Base-by-base conservation (phyloP, 2,113 vertebrate species). In the Eulemur macaco region DNA sequence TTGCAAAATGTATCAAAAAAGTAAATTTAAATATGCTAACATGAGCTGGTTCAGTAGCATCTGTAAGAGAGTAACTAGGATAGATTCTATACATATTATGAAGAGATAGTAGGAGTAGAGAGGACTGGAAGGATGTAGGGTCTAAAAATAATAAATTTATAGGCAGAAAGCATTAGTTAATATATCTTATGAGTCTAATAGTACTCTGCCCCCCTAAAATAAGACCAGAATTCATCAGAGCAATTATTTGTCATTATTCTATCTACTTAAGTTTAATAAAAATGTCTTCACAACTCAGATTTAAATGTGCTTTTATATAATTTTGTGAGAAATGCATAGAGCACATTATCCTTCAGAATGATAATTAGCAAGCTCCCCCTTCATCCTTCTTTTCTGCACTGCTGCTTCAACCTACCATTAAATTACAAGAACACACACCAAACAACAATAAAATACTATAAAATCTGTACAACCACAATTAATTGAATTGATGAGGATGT, bases 251-350 rank as follows among this genome's bases (percentile, higher is more conserved):
- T 68, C 81, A 84, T 68, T 73, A 73, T 69, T 60, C 47, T 68
- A 66, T 27, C 64, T 64, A 89, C n/a, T 5, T 73, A 91, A 58
- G n/a, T 82, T 88, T 82, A 73, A 88, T 83, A 93, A 89, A 95
- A 95, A 87, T 83, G 58, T 31, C 45, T 85, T 89, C 27, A 84
- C 29, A 81, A 45, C 39, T 89, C 58, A 84, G 69, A 88, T 83
- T 94, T 86, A 78, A 86, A 89, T 82, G 68, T 63, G n/a, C 14
- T 96, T 96, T 91, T 58, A 89, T 68, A 83, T 34, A 89, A 93
- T 60, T 82, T 86, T 50, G 25, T 96, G 87, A 93, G 56, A 89
- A 96, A 92, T 71, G 9, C 25, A 76, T 71, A 39, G 42, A 89
- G 58, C 17, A 69, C 20, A 56, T 64, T 54, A 76, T 88, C 54